Evolutionary conservation across 2,888 invertebrate genomes (phyloP), one percentile per base, ranked within the genome.

Genomic region (Ophraella communa): DNA sequence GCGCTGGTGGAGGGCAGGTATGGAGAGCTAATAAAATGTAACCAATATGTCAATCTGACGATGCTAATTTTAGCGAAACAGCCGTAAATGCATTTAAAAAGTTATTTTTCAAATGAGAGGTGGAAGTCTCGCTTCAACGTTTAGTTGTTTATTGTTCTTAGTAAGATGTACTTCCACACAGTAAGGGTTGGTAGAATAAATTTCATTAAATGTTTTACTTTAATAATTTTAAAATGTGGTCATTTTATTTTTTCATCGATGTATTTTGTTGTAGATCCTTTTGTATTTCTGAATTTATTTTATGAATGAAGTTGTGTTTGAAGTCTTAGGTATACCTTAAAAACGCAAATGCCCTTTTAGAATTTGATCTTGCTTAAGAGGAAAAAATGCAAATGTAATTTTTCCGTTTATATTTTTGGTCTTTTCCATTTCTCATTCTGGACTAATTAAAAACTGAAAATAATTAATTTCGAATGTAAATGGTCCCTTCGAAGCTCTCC

Each of bases 401-500:
- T 51, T 51, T 51, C 24, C 49, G 24, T 51, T 17, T 23, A 4
- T 27, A 8, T 49, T 27, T 49, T 23, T 24, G 4, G 5, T 51
- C 8, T 14, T 51, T 51, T 27, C 17, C 24, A 17, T 51, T 51
- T 51, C 8, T 14, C 49, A 27, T 51, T 27, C 27, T 27, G n/a
- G 49, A 51, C 27, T 51, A 51, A 51, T 51, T 51, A 51, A 27
- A n/a, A 51, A 27, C 14, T 24, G 49, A 51, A 51, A 49, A 49
- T 51, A 27, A 51, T 51, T 27, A 51, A 51, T 51, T 51, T 27
- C 27, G 49, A 27, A 23, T 51, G 24, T 14, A 24, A 51, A 51
- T 27, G 49, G 27, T 17, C n/a, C 49, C 27, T 51, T 24, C 24
- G 14, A 51, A 27, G 49, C 49, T 23, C 14, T 24, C 17, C 27